phyloP scores from a whole-genome alignment of 2,888 invertebrate genomes.

The Eupithecia inturbata region DNA sequence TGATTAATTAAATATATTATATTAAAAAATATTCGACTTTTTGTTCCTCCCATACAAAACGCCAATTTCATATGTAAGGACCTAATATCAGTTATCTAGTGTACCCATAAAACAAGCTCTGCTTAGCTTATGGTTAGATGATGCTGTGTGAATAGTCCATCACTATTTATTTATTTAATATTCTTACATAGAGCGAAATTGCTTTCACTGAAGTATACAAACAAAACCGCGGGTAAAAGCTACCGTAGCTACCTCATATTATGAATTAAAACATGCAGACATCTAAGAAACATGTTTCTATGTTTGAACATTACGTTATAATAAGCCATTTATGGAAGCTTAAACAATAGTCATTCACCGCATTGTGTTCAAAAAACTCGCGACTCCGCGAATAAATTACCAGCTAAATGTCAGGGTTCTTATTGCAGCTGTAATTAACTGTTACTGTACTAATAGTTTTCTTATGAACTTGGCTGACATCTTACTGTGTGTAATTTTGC shows the following conservation, averaged over 20 bases:
- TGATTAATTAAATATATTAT: too few species aligned
- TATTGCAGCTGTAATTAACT: constrained; percentile 10
- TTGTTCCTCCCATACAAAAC: too few species aligned
- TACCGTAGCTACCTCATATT: too few species aligned
- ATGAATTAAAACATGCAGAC: not conserved
- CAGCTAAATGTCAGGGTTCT: constrained; percentile 14
- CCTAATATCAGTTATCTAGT: too few species aligned
- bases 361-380: constrained; percentile 11
- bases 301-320: not conserved
- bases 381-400: constrained; percentile 6
- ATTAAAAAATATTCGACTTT: too few species aligned
- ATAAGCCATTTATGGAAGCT: constrained; percentile 3
- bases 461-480: not conserved
- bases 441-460: constrained; percentile 4
- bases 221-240: not conserved
- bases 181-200: too few species aligned
- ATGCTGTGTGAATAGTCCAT: too few species aligned
- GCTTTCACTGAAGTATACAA: not conserved
- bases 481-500: not conserved
- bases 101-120: too few species aligned
- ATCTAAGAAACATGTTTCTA: not conserved
- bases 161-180: too few species aligned
- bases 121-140: too few species aligned
- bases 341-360: constrained; percentile 9
- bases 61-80: too few species aligned